A percentile compares a stretch with the other conserved stretches of the same genome.
Evolutionary conservation across 2,888 invertebrate species (phyloP).

Genomic region (Drosophila hamatofila): DNA sequence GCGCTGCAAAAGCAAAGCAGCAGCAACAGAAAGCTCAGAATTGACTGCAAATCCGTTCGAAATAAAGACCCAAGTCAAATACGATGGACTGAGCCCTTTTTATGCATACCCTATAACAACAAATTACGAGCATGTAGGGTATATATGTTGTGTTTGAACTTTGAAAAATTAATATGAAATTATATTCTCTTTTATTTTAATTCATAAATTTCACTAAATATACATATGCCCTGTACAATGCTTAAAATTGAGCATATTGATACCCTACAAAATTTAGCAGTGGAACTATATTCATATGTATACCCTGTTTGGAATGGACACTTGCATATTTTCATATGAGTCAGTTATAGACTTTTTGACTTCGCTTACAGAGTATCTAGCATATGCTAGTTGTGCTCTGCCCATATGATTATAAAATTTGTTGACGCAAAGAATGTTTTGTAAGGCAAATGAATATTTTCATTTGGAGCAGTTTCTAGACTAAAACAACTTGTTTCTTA

Average conservation of each 20-base stretch:
- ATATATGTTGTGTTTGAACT: background rate
- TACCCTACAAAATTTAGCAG: too few species aligned
- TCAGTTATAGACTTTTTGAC: too few species aligned
- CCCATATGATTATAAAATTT: too few species aligned
- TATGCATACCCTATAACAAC: constrained; percentile 4
- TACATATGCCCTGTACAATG: background rate
- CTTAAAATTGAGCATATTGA: too few species aligned
- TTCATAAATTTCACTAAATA: background rate
- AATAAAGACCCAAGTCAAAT: constrained; percentile 11
- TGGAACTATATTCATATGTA: too few species aligned
- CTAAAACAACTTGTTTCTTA: too few species aligned
- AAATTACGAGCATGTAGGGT: background rate
- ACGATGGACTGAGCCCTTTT: constrained; percentile 6
- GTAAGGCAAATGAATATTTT: too few species aligned
- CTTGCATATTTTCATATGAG: background rate
- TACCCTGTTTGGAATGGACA: background rate
- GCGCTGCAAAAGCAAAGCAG: constrained; percentile 4
- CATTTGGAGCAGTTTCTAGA: too few species aligned
- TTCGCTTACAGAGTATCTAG: background rate
- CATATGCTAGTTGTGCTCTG: too few species aligned
- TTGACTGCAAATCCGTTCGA: constrained; percentile 6
- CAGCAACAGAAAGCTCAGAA: background rate
- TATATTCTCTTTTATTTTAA: background rate
- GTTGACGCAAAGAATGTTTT: too few species aligned
- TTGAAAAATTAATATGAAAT: fast-evolving